These are phyloP conservation scores for Okamejei kenojei DNA, from an alignment of 2,797 vertebrate genomes.

Conservation along the genomic window DNA sequence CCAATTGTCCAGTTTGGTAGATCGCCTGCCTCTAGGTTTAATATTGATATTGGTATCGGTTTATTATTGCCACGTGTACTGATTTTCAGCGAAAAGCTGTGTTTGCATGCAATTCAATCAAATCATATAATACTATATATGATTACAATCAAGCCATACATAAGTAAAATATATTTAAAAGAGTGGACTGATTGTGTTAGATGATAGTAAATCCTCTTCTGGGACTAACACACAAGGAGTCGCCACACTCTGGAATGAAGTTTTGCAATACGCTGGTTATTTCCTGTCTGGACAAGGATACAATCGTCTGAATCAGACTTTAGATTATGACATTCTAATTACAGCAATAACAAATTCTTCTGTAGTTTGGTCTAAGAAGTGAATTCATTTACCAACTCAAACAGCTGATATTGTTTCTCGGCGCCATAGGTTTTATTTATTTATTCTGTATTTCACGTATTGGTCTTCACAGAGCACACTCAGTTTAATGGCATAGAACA, in stretches of 20 bases:
- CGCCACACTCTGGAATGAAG: not conserved
- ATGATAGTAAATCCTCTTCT: no score
- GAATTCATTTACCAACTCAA: not conserved
- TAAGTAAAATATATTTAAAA: no score
- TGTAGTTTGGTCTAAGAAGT: not conserved
- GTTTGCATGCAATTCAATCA: no score
- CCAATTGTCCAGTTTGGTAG: not conserved
- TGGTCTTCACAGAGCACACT: not conserved
- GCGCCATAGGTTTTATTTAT: not conserved
- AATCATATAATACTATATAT: no score
- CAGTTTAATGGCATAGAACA: not conserved
- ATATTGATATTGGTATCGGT: no score
- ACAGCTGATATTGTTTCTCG: not conserved
- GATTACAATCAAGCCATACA: no score
- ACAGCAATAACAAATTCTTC: not conserved
- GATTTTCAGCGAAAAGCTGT: no score
- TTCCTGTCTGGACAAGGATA: not conserved
- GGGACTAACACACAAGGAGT: no score
- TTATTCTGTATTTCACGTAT: not conserved
- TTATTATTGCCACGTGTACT: no score
- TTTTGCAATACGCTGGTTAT: not conserved
- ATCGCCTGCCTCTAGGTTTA: not conserved
- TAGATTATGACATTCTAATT: not conserved
- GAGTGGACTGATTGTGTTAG: no score
- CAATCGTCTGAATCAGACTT: not conserved